Percentiles rank a stretch among this genome's conserved stretches.
phyloP scores from a whole-genome alignment of 2,113 vertebrate species.

The Daphoenositta chrysoptera region DNA sequence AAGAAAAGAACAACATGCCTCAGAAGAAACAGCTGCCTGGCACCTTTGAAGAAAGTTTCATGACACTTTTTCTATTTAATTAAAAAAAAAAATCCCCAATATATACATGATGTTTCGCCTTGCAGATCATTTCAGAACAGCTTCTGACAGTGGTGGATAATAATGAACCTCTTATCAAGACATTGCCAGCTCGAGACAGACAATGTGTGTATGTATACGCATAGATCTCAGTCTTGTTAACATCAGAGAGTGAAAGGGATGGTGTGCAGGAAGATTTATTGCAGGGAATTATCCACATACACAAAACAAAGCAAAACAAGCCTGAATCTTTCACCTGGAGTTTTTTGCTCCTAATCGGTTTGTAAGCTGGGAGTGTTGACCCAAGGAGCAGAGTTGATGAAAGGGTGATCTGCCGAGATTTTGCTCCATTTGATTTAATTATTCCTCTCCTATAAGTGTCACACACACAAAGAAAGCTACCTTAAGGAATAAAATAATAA shows the following conservation, averaged over 20 bases:
- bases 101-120: slow-evolving; percentile 14
- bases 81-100: slow-evolving; percentile 17
- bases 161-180: slow-evolving; percentile 59
- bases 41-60: slow-evolving; percentile 58
- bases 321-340: neutral
- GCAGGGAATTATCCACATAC: neutral
- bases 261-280: neutral
- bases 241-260: slow-evolving; percentile 15
- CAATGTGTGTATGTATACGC: neutral
- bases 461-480: neutral
- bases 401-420: neutral
- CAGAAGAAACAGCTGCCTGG: slow-evolving; percentile 36
- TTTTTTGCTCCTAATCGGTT: neutral
- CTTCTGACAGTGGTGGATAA: slow-evolving; percentile 41
- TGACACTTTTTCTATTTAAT: slow-evolving; percentile 54
- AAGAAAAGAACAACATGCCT: slow-evolving; percentile 14
- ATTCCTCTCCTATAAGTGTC: neutral
- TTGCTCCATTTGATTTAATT: neutral
- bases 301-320: slow-evolving; percentile 30
- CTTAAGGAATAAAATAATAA: neutral
- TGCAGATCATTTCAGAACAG: slow-evolving; percentile 12
- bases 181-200: slow-evolving; percentile 26
- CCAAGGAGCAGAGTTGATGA: neutral
- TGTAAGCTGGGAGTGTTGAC: neutral
- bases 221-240: slow-evolving; percentile 41